Evolutionary conservation across 1,140 invertebrate genomes (phyloP).

Genomic region (Neelides sp.): DNA sequence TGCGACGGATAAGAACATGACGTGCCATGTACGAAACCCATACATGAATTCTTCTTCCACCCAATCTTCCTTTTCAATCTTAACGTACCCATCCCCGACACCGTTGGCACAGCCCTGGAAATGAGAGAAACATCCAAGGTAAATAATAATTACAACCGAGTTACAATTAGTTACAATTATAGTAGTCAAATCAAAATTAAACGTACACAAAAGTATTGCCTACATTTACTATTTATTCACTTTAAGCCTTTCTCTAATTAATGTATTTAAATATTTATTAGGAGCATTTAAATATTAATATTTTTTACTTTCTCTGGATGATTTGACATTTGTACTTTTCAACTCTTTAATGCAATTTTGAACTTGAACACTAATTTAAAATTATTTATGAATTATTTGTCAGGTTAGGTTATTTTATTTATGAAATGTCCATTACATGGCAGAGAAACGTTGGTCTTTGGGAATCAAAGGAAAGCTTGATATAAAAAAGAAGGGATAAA

Average conservation of each 20-base stretch:
- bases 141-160: neutral
- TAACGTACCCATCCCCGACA: neutral
- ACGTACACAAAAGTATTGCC: neutral
- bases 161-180: neutral
- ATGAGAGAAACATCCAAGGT: neutral
- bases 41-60: slow-evolving; percentile 35
- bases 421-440: too few species aligned
- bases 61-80: slow-evolving; percentile 33
- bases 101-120: slow-evolving; percentile 1
- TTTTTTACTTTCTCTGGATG: too few species aligned
- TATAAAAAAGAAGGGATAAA: neutral
- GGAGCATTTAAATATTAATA: too few species aligned
- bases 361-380: too few species aligned
- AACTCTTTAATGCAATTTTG: too few species aligned
- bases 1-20: slow-evolving; percentile 34
- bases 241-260: neutral
- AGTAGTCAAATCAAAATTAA: neutral
- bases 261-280: too few species aligned
- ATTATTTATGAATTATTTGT: too few species aligned
- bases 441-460: neutral
- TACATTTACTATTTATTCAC: neutral
- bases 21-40: slow-evolving; percentile 37
- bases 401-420: too few species aligned
- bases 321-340: too few species aligned
- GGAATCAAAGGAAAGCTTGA: neutral